Percentiles rank a stretch among this genome's conserved stretches.
Evolutionary conservation across 2,113 vertebrate genomes (phyloP).

Genomic region (Mobula birostris): DNA sequence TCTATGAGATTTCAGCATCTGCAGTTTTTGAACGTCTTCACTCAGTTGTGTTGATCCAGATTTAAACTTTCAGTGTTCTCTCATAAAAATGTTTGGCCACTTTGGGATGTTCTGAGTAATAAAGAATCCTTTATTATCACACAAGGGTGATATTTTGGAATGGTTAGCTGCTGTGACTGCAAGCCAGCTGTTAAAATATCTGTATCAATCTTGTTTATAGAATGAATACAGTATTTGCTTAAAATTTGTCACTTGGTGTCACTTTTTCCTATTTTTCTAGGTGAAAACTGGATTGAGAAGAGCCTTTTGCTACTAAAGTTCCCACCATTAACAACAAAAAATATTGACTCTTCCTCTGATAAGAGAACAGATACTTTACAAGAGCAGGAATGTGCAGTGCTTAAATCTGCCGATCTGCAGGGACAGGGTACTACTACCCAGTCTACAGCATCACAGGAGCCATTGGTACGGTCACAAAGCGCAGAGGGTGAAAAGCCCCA

Average conservation of each 20-base stretch:
- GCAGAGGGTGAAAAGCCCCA: conserved; percentile 38
- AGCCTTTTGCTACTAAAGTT: conserved; percentile 80
- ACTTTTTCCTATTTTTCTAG: conserved; percentile 49
- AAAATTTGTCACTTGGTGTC: neutral
- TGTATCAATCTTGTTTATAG: neutral
- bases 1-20: neutral
- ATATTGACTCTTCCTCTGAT: conserved; percentile 43
- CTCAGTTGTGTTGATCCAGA: no score
- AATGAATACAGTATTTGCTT: neutral
- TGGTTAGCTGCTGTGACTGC: neutral
- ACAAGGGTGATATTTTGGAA: neutral
- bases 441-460: conserved; percentile 33
- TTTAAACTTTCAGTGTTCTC: neutral
- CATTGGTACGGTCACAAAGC: conserved; percentile 37
- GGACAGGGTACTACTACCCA: conserved; percentile 43
- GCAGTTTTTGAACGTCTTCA: neutral
- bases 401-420: neutral
- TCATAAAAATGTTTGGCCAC: neutral
- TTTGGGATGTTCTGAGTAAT: neutral
- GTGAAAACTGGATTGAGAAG: conserved; percentile 83
- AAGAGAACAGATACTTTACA: conserved; percentile 40
- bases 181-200: neutral
- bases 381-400: neutral
- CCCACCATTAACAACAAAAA: conserved; percentile 52
- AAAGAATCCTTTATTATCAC: neutral